A percentile compares a stretch with the other conserved stretches of the same genome.
Evolutionary conservation across 2,113 vertebrate species (phyloP).

Genomic region (Oenanthe oenanthe): DNA sequence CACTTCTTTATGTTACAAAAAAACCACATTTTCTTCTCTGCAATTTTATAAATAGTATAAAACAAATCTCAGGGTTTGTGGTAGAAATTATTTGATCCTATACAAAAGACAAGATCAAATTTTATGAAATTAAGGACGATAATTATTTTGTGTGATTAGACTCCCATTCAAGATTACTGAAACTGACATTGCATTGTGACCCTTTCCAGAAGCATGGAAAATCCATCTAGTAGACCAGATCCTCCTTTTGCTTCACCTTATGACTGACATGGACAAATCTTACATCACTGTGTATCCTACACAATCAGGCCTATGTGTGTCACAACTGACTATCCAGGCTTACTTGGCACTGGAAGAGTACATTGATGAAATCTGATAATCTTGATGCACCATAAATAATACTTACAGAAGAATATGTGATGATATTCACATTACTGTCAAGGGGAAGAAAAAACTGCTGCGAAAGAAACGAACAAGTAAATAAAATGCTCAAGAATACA

Average conservation of each 20-base stretch:
- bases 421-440: background rate
- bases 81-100: background rate
- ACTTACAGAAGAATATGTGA: background rate
- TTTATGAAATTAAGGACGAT: background rate
- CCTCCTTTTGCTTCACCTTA: background rate
- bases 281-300: background rate
- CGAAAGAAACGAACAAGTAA: background rate
- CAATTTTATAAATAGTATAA: constrained; percentile 29
- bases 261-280: background rate
- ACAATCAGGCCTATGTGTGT: fast-evolving
- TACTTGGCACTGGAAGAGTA: background rate
- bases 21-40: background rate
- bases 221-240: background rate
- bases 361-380: background rate
- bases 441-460: background rate
- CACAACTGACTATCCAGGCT: background rate
- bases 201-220: background rate
- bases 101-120: background rate
- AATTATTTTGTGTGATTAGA: background rate
- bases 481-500: background rate
- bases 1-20: background rate
- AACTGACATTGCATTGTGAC: background rate
- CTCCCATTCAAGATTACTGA: background rate
- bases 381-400: background rate
- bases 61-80: background rate